These are phyloP conservation scores for Sceliomorpha sp. DNA, from an alignment of 2,888 invertebrate genomes.

Conservation along the genomic window DNA sequence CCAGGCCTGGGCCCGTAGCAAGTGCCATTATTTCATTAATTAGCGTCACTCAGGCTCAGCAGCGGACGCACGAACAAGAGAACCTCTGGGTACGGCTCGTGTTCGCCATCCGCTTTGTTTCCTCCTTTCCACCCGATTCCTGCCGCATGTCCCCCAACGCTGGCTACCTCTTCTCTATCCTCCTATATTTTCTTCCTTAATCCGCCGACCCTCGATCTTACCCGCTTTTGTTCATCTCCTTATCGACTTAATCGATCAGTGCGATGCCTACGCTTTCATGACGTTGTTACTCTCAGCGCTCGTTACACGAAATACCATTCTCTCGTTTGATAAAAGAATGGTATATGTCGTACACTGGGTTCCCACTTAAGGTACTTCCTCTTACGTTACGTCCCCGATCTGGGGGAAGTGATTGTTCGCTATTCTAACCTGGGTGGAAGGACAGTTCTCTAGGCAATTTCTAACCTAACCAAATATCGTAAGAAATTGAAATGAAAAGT, in stretches of 20 bases:
- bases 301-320: constrained; percentile 15
- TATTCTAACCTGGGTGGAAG: too few species aligned
- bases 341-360: too few species aligned
- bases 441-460: too few species aligned
- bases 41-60: constrained; percentile 68
- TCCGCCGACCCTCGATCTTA: constrained; percentile 33
- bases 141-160: constrained; percentile 8
- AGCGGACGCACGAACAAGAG: constrained; percentile 65
- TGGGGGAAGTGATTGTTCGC: too few species aligned
- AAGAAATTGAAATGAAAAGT: too few species aligned
- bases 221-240: constrained; percentile 45
- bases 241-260: constrained; percentile 49
- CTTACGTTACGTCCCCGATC: too few species aligned
- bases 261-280: constrained; percentile 35
- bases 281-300: constrained; percentile 22
- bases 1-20: constrained; percentile 57
- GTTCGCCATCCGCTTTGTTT: constrained; percentile 40
- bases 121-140: constrained; percentile 23
- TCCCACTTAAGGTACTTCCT: too few species aligned
- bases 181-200: constrained; percentile 31
- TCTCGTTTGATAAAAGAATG: constrained; percentile 18
- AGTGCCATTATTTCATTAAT: constrained; percentile 75
- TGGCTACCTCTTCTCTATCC: constrained; percentile 14
- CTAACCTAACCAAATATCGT: too few species aligned
- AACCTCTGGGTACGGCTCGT: constrained; percentile 62